Evolutionary conservation across 2,113 vertebrate genomes (phyloP).

Genomic region (Solea solea): DNA sequence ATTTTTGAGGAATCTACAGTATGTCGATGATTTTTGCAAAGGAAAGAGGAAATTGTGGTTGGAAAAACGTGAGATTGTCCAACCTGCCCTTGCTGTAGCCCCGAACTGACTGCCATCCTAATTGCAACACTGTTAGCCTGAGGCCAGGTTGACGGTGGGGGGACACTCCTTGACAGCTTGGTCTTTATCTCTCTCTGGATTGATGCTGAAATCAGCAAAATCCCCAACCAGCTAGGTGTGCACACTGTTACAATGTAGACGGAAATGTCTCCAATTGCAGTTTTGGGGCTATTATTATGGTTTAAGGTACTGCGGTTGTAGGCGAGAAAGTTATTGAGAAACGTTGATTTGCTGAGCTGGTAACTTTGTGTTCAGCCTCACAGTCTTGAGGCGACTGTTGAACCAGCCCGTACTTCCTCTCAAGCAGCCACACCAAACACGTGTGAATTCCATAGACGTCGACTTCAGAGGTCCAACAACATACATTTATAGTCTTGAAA

Average conservation of each 20-base stretch:
- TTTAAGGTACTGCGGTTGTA: constrained; percentile 31
- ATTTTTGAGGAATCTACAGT: background rate
- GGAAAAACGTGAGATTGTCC: constrained; percentile 16
- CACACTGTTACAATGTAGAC: constrained; percentile 38
- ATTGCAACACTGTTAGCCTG: constrained; percentile 52
- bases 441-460: constrained; percentile 18
- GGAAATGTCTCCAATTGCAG: constrained; percentile 26
- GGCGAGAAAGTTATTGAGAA: constrained; percentile 34
- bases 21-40: background rate
- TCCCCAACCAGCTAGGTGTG: constrained; percentile 40
- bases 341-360: constrained; percentile 45
- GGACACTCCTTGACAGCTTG: constrained; percentile 52
- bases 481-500: constrained; percentile 47
- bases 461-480: constrained; percentile 18
- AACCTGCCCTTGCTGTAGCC: constrained; percentile 31
- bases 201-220: constrained; percentile 69
- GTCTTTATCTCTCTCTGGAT: constrained; percentile 57
- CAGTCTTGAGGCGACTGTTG: constrained; percentile 23
- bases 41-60: constrained; percentile 10
- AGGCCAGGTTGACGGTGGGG: constrained; percentile 48
- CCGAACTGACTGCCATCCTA: constrained; percentile 49
- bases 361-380: constrained; percentile 34
- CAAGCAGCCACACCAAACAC: background rate
- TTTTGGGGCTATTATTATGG: constrained; percentile 20
- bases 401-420: constrained; percentile 6